A percentile compares a stretch with the other conserved stretches of the same genome.
Conservation (phyloP, 2,888 invertebrate species). For the Pollenia labialis region DNA sequence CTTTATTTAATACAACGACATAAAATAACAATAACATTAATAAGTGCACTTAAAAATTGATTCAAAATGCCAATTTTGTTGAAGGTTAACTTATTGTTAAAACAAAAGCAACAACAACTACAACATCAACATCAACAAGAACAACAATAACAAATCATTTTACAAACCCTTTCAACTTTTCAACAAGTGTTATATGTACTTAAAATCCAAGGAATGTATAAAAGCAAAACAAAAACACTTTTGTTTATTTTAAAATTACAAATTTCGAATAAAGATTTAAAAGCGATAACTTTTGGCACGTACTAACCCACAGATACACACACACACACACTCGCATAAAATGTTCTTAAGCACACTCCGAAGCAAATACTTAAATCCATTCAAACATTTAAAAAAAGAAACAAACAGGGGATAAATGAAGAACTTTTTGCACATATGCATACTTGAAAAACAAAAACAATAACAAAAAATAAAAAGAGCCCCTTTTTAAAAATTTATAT, state of each 20-base stretch:
- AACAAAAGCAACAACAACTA: slow-evolving; percentile 24
- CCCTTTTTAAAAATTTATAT: slow-evolving; percentile 25
- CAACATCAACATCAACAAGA: slow-evolving; percentile 22
- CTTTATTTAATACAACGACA: slow-evolving; percentile 29
- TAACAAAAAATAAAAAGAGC: too few species aligned
- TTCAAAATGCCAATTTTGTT: slow-evolving; percentile 44
- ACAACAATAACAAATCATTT: slow-evolving; percentile 53
- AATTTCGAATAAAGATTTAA: slow-evolving; percentile 48
- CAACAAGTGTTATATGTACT: slow-evolving; percentile 55
- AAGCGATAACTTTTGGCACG: slow-evolving; percentile 57
- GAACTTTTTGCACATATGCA: too few species aligned
- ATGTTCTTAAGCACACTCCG: neutral
- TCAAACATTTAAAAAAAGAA: slow-evolving; percentile 33
- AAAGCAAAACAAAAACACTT: slow-evolving; percentile 47
- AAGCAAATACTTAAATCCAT: neutral
- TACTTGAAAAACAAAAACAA: too few species aligned
- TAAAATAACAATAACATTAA: slow-evolving; percentile 45
- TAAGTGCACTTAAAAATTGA: slow-evolving; percentile 55
- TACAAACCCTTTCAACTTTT: slow-evolving; percentile 62
- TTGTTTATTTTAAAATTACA: slow-evolving; percentile 60
- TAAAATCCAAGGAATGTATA: slow-evolving; percentile 44
- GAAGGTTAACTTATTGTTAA: slow-evolving; percentile 59
- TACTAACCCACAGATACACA: slow-evolving; percentile 19
- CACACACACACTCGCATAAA: neutral
- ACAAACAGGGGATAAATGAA: too few species aligned